Evolutionary conservation across 2,113 vertebrate species (phyloP), one percentile per base, ranked within the genome.

Genomic region (Corythornis vintsioides): DNA sequence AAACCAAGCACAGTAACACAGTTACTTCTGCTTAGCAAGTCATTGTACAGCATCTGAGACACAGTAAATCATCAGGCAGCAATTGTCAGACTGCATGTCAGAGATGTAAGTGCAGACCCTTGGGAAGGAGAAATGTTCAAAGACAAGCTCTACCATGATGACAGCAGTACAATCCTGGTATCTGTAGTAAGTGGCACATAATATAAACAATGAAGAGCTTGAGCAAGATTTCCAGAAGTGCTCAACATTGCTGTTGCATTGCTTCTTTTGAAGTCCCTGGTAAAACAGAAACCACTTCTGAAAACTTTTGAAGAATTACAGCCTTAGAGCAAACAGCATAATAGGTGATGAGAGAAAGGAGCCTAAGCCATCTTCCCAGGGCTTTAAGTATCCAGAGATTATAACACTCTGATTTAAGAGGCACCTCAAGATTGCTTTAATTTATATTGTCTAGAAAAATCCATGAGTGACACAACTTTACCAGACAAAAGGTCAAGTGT

Each of bases 241-340:
- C 59, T 89, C 57, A 43, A 73, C 38, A 38, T 91, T 88, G 48
- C 72, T 83, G 52, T 80, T 79, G 40, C 45, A 35, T 24, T 57
- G 59, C n/a, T 83, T 10, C 52, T 87, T 86, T 87, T 92, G 92
- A 92, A 90, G 78, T 76, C 35, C 24, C 19, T 85, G 43, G 52
- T 89, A 63, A 77, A 95, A 77, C 5, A 80, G 64, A 82, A 82
- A 66, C 72, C 67, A 15, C 35, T 94, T 70, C 60, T 88, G 87
- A 83, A 78, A 84, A 47, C 60, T 79, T 92, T 11, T 76, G 63
- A 60, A 79, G 38, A 65, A 73, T 76, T 88, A 45, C 26, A 90
- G 47, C 70, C 50, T 38, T 83, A 67, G 50, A 93, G 53, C 40
- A 81, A 89, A 72, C 53, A 65, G 24, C 9, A 3, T 56, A 74